Evolutionary conservation across 2,888 invertebrate species (phyloP), one percentile per base, ranked within the genome.

Genomic region (Diadromus collaris): DNA sequence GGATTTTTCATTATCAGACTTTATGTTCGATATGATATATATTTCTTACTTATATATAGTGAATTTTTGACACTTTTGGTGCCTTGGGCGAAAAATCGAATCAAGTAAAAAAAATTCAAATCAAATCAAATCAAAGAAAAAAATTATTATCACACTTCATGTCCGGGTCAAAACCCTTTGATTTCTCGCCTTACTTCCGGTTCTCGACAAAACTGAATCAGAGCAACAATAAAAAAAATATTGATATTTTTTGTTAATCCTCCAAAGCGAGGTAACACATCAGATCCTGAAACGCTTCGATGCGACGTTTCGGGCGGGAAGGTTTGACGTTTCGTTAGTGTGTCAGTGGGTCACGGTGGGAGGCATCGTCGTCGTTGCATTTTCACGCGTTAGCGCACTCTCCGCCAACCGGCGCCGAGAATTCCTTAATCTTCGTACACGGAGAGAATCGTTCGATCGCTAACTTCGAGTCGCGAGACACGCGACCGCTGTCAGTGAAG

Each of bases 301-400:
- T 9, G 13, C 27, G 27, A 60, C 5, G 32, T 60, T 60, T 60
- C 60, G 60, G 32, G 34, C 21, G 19, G 19, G 60, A 60, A 60
- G 34, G 60, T 51, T 54, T 48, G 44, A 56, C 34, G 58, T 51
- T 48, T 67, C 81, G 84, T 86, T 87, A 88, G 82, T 83, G 68
- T 88, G 89, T 86, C 84, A 89, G 86, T 88, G 78, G 88, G 89
- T 89, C 88, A 88, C 82, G 83, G 84, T 83, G 79, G 84, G 81
- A 86, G 85, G 73, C 81, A 86, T 85, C 87, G 85, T 85, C 78
- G 81, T 76, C 73, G 38, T 41, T 78, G 78, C 78, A 69, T 83
- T 85, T 86, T 87, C 83, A 79, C 48, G 60, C 67, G 68, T 51
- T 60, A 60, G 27, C 58, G 48, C 60, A 68, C 58, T 48, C 34